Percentiles rank a stretch among this genome's conserved stretches.
phyloP scores from a whole-genome alignment of 2,113 vertebrate species.

The Boleophthalmus pectinirostris region DNA sequence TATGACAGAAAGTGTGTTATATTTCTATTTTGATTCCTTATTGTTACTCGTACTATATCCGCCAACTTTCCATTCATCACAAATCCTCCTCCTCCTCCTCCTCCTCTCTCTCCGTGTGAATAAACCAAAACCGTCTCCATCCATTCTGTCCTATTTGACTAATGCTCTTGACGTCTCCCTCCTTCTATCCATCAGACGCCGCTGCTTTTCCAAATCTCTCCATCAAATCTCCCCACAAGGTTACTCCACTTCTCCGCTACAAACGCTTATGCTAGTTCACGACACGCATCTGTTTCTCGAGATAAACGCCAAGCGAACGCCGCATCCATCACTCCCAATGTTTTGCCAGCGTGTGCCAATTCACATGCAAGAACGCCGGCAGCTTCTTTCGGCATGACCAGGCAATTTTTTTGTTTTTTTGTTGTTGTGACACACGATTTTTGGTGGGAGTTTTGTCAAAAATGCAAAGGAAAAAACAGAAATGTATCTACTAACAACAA shows the following conservation, averaged over 20 bases:
- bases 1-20: too few species aligned
- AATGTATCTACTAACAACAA: too few species aligned
- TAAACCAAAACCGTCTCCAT: background rate
- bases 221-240: conserved; percentile 1
- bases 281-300: conserved; percentile 9
- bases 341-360: background rate
- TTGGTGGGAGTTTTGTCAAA: background rate
- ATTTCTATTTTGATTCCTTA: too few species aligned
- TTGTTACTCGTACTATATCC: too few species aligned
- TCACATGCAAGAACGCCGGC: background rate
- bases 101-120: background rate
- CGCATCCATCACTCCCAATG: background rate
- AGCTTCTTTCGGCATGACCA: background rate
- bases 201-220: background rate
- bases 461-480: background rate
- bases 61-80: background rate
- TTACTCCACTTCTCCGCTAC: background rate
- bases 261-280: background rate
- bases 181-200: conserved; percentile 19
- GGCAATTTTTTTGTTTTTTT: background rate
- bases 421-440: background rate
- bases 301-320: background rate
- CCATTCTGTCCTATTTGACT: conserved; percentile 9
- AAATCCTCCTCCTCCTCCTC: background rate
- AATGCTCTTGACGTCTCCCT: conserved; percentile 15